phyloP scores from a whole-genome alignment of 1,140 invertebrate genomes.

The Dendrolimus kikuchii region DNA sequence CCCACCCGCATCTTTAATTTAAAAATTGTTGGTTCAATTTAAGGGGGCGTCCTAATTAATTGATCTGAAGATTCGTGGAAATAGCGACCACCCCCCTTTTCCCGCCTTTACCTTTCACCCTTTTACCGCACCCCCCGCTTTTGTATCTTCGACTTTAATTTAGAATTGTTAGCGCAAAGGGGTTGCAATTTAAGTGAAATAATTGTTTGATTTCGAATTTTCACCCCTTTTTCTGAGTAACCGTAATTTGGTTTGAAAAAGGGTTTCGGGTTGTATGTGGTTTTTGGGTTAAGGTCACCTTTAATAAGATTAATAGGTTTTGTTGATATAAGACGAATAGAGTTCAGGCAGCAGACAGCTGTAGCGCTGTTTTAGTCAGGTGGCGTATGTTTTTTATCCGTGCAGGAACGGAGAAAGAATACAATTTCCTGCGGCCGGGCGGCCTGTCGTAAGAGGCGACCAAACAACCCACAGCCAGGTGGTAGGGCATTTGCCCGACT shows the following conservation, averaged over 20 bases:
- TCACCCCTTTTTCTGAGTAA: constrained; percentile 27
- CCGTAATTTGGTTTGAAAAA: constrained; percentile 31
- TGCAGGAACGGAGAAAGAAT: too few species aligned
- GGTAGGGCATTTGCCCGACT: too few species aligned
- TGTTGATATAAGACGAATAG: too few species aligned
- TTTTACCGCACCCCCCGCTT: constrained; percentile 14
- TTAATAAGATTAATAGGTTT: too few species aligned
- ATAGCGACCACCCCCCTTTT: constrained; percentile 31
- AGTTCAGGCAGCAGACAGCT: too few species aligned
- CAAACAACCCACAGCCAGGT: too few species aligned
- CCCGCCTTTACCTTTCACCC: constrained; percentile 1
- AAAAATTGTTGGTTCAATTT: constrained; percentile 53
- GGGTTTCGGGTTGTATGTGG: too few species aligned
- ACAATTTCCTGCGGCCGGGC: too few species aligned
- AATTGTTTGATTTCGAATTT: constrained; percentile 66
- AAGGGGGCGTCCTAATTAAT: constrained; percentile 57
- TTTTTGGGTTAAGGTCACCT: too few species aligned
- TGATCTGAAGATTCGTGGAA: constrained; percentile 58
- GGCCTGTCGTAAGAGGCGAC: too few species aligned
- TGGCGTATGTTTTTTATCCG: too few species aligned
- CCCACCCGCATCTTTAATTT: constrained; percentile 27
- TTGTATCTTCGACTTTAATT: constrained; percentile 65
- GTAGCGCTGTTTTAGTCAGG: too few species aligned
- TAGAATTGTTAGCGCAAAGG: constrained; percentile 63
- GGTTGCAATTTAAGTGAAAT: constrained; percentile 67